A percentile compares a stretch with the other conserved stretches of the same genome.
These are phyloP conservation scores for Eumerus sabulonum DNA, from an alignment of 2,888 invertebrate species.

Conservation along the genomic window DNA sequence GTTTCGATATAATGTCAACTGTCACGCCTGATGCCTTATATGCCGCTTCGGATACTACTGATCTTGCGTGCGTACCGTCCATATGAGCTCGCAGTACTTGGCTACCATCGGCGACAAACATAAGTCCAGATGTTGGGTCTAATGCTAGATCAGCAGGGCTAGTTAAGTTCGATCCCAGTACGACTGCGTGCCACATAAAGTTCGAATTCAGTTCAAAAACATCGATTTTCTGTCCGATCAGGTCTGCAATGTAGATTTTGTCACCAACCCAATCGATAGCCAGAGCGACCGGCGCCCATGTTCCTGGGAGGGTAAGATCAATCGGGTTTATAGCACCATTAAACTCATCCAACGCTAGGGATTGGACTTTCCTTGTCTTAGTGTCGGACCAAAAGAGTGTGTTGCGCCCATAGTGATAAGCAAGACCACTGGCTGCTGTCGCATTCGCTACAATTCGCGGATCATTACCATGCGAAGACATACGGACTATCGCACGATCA, in stretches of 20 bases:
- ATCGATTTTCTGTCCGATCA: slow-evolving; percentile 95
- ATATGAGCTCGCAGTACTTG: slow-evolving; percentile 93
- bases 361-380: slow-evolving; percentile 89
- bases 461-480: slow-evolving; percentile 84
- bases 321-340: slow-evolving; percentile 78
- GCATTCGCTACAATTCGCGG: slow-evolving; percentile 86
- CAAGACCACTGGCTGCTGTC: slow-evolving; percentile 91
- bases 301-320: slow-evolving; percentile 88
- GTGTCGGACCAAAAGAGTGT: slow-evolving; percentile 93
- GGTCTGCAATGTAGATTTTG: slow-evolving; percentile 96
- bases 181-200: slow-evolving; percentile 88
- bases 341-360: slow-evolving; percentile 78
- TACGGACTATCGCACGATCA: slow-evolving; percentile 85
- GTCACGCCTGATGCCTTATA: slow-evolving; percentile 96
- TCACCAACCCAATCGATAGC: slow-evolving; percentile 99
- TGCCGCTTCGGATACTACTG: slow-evolving; percentile 94
- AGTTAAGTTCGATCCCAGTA: slow-evolving; percentile 93
- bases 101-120: slow-evolving; percentile 92
- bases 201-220: slow-evolving; percentile 93
- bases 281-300: slow-evolving; percentile 93
- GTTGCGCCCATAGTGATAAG: slow-evolving; percentile 88
- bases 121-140: slow-evolving; percentile 93
- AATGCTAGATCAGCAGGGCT: slow-evolving; percentile 94
- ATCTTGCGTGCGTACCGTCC: slow-evolving; percentile 92
- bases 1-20: slow-evolving; percentile 91